phyloP scores from a whole-genome alignment of 2,113 vertebrate species.

The Calidris pygmaea region DNA sequence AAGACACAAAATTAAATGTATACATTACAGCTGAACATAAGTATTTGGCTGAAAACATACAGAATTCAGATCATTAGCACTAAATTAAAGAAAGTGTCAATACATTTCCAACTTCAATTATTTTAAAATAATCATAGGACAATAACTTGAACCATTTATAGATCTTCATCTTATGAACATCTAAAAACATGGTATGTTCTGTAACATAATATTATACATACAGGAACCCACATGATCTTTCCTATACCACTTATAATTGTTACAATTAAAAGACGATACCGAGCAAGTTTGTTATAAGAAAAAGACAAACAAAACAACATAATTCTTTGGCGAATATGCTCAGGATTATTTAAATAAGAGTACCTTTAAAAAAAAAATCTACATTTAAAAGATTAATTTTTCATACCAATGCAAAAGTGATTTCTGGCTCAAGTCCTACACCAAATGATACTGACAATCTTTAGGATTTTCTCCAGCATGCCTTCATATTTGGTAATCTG shows the following conservation, averaged over 20 bases:
- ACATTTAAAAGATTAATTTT: not conserved
- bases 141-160: not conserved
- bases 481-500: not conserved
- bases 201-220: not conserved
- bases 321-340: not conserved
- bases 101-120: not conserved
- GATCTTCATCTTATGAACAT: not conserved
- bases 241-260: not conserved
- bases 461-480: not conserved
- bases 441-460: not conserved
- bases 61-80: not conserved
- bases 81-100: not conserved
- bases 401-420: not conserved
- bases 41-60: not conserved
- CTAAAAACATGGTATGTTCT: not conserved
- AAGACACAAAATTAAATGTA: constrained; percentile 55
- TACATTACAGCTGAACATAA: constrained; percentile 13
- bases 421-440: not conserved
- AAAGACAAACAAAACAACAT: not conserved
- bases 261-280: not conserved
- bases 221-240: not conserved
- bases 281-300: not conserved
- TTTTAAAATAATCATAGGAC: not conserved
- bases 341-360: not conserved
- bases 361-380: not conserved